Evolutionary conservation across 1,140 invertebrate species (phyloP).

Genomic region (Drosophila jambulina): DNA sequence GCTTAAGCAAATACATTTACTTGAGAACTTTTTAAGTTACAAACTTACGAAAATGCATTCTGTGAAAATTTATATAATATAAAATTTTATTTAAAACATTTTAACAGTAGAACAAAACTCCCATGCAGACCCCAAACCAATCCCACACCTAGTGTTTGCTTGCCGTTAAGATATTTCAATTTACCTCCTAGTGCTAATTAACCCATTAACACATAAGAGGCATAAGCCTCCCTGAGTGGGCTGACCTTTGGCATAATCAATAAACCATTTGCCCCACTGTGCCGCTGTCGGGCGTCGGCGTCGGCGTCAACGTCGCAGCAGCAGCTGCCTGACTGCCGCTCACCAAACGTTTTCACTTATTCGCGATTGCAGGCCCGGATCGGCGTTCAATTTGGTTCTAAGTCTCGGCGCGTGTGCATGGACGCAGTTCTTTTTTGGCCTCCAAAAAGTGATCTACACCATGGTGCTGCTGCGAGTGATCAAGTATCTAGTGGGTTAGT

Average conservation of each 20-base stretch:
- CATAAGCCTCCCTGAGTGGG: background rate
- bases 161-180: background rate
- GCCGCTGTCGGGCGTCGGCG: constrained; percentile 16
- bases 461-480: constrained; percentile 82
- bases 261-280: constrained; percentile 45
- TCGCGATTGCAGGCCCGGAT: constrained; percentile 66
- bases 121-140: background rate
- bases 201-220: background rate
- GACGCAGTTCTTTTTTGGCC: constrained; percentile 36
- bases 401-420: constrained; percentile 77
- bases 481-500: constrained; percentile 80
- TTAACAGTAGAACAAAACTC: too few relatives aligned
- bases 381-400: constrained; percentile 80
- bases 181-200: constrained; percentile 3
- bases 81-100: background rate
- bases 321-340: constrained; percentile 41
- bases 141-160: background rate
- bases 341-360: constrained; percentile 70
- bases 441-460: constrained; percentile 8
- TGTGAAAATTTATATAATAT: too few relatives aligned
- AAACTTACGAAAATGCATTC: rapidly evolving
- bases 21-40: background rate
- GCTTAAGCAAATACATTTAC: rapidly evolving
- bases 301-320: constrained; percentile 10
- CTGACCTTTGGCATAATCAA: constrained; percentile 12